Evolutionary conservation across 1,140 invertebrate genomes (phyloP).

Genomic region (Acyrthosiphon pisum): DNA sequence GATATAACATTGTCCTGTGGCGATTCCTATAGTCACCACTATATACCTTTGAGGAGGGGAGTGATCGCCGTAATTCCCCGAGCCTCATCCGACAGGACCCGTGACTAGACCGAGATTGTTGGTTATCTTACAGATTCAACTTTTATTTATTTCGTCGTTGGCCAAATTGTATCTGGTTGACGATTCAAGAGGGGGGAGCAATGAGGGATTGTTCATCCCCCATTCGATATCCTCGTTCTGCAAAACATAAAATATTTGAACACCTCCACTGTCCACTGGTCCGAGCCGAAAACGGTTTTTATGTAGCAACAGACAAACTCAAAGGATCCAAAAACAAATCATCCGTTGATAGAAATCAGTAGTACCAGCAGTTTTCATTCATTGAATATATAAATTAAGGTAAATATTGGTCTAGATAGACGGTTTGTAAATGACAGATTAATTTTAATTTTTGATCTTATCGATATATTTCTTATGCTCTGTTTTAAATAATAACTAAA

Average conservation of each 20-base stretch:
- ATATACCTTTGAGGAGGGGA: neutral
- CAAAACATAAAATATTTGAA: too few relatives aligned
- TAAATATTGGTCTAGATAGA: neutral
- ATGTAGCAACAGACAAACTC: neutral
- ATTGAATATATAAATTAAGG: too few relatives aligned
- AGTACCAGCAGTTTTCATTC: neutral
- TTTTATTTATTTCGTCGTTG: neutral
- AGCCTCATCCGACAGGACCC: neutral
- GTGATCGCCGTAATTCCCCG: neutral
- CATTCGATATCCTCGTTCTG: neutral
- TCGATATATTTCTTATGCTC: neutral
- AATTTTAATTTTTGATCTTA: neutral
- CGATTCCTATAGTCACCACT: neutral
- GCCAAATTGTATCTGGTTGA: neutral
- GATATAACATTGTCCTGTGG: neutral
- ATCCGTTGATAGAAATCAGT: neutral
- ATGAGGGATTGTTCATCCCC: neutral
- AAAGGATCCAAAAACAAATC: neutral
- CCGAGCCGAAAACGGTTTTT: neutral
- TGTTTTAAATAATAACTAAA: neutral
- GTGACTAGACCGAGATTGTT: neutral
- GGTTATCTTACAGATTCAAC: neutral
- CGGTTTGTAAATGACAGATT: neutral
- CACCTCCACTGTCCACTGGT: too few relatives aligned
- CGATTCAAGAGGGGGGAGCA: neutral